Evolutionary conservation across 1,140 invertebrate genomes (phyloP).

Genomic region (Orius insidiosus): DNA sequence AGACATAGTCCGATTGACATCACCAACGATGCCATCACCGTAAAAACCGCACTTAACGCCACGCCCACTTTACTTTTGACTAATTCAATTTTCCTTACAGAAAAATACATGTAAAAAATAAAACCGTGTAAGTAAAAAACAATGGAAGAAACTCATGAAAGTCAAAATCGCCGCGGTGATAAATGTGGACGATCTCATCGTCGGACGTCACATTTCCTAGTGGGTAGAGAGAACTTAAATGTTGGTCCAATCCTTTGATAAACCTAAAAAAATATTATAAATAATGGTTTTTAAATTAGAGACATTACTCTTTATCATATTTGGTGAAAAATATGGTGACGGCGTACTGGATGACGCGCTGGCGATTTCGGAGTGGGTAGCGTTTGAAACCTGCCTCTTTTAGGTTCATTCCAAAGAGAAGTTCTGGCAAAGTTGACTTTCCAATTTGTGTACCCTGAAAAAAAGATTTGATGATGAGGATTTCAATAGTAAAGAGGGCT

Average conservation of each 20-base stretch:
- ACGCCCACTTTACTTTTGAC: conserved; percentile 78
- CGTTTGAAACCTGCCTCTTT: conserved; percentile 76
- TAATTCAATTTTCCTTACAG: conserved; percentile 82
- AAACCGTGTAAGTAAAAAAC: conserved; percentile 59
- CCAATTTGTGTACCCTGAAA: conserved; percentile 57
- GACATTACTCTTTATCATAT: conserved; percentile 51
- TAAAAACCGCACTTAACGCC: conserved; percentile 73
- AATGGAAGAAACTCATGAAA: conserved; percentile 73
- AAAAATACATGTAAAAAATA: conserved; percentile 92
- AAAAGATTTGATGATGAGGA: too few relatives aligned
- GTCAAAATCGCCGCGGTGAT: conserved; percentile 75
- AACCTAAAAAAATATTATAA: conserved; percentile 40
- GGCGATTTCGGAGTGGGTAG: conserved; percentile 62
- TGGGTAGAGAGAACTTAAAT: conserved; percentile 52
- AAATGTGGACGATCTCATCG: conserved; percentile 42
- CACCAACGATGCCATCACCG: conserved; percentile 70
- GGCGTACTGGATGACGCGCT: conserved; percentile 74
- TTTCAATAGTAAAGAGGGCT: too few relatives aligned
- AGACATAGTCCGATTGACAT: conserved; percentile 91
- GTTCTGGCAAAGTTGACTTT: conserved; percentile 68
- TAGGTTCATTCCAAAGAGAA: conserved; percentile 80
- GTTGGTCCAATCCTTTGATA: conserved; percentile 49
- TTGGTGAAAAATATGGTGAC: conserved; percentile 73
- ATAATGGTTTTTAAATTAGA: background rate
- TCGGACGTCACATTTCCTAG: conserved; percentile 31